These are phyloP conservation scores for Argentina silus DNA, from an alignment of 2,797 vertebrate species.

Conservation along the genomic window DNA sequence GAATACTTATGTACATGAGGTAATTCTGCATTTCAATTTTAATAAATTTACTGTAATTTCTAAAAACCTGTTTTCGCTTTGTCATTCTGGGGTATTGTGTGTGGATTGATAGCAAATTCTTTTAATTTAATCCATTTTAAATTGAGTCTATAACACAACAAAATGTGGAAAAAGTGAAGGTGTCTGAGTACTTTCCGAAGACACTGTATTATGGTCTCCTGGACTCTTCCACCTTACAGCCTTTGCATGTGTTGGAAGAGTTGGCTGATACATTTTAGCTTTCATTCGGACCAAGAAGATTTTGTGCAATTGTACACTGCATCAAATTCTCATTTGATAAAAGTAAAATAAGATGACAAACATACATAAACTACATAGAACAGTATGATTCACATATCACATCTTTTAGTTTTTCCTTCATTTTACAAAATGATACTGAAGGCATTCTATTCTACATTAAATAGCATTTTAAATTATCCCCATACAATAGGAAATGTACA, in stretches of 20 bases:
- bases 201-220: background rate
- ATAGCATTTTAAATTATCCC: slow-evolving; percentile 26
- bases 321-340: slow-evolving; percentile 20
- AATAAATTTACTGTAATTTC: no score
- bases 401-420: slow-evolving; percentile 2
- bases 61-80: no score
- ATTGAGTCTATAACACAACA: no score
- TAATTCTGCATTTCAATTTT: no score
- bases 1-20: no score
- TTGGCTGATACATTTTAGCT: background rate
- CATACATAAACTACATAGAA: background rate
- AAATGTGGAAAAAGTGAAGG: no score
- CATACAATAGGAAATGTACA: slow-evolving; percentile 21
- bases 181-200: no score
- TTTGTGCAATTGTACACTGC: background rate
- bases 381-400: background rate
- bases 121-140: no score
- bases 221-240: background rate
- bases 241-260: background rate
- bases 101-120: no score
- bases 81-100: no score
- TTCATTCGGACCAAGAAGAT: background rate
- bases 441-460: slow-evolving; percentile 36
- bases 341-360: slow-evolving; percentile 17
- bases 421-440: slow-evolving; percentile 25